phyloP scores from a whole-genome alignment of 2,888 invertebrate genomes.

The Erebia ligea region DNA sequence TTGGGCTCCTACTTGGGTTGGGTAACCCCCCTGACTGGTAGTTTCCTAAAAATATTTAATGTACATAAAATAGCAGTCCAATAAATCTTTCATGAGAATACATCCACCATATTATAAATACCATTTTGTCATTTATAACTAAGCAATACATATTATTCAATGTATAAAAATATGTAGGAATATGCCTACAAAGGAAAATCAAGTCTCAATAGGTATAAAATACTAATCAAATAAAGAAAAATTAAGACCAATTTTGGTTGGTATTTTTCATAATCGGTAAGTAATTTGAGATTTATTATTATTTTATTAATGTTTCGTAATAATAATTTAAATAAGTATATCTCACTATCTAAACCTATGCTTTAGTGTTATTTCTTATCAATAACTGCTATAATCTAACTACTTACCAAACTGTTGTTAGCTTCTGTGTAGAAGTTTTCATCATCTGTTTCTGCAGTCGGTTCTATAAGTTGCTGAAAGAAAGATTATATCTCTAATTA shows the following conservation, averaged over 20 bases:
- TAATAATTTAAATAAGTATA: too few relatives aligned
- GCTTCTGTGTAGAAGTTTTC: constrained; percentile 90
- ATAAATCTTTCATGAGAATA: neutral
- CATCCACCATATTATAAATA: neutral
- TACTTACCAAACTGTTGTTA: constrained; percentile 85
- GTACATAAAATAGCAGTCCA: neutral
- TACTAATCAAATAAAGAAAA: too few relatives aligned
- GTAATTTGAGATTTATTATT: too few relatives aligned
- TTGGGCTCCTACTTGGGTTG: constrained; percentile 23
- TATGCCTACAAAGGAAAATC: too few relatives aligned
- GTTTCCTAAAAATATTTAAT: constrained; percentile 26
- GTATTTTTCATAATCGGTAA: too few relatives aligned
- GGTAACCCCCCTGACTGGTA: constrained; percentile 18
- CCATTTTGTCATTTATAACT: too few relatives aligned
- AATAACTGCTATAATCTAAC: neutral
- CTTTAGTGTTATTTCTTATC: neutral
- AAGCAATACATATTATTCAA: neutral
- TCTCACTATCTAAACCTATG: too few relatives aligned
- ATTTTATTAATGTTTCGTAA: too few relatives aligned
- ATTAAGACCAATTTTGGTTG: too few relatives aligned
- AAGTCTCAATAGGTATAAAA: too few relatives aligned
- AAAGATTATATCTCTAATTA: neutral
- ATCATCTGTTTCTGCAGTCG: constrained; percentile 90
- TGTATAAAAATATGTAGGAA: neutral
- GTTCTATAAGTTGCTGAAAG: constrained; percentile 83